Evolutionary conservation across 2,113 vertebrate genomes (phyloP), one percentile per base, ranked within the genome.

Genomic region (human): DNA sequence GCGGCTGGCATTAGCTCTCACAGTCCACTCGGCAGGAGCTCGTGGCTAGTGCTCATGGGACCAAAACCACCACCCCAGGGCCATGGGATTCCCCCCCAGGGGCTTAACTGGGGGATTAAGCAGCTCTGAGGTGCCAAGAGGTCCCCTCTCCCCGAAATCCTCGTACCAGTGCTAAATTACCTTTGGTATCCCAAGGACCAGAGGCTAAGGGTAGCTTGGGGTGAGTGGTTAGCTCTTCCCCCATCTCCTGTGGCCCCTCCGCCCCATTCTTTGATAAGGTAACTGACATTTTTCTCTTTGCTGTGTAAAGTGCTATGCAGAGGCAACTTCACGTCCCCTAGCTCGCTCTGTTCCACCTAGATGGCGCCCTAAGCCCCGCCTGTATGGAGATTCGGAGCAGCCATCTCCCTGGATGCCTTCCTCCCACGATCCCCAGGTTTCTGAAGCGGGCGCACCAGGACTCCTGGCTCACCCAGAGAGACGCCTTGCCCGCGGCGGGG

Each of bases 341-440:
- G 96, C 96, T 96, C 91, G 20, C 88, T 40, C 52, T 95, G 86
- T 80, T 81, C 70, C 95, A 88, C 80, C 97, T 98, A 96, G 96
- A 82, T 97, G 97, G 98, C 97, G 96, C 97, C 97, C 93, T 86
- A 89, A 73, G 72, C 90, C 82, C 79, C 90, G 27, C 79, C 85
- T 83, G 79, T 25, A 18, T 40, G 72, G 81, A 79, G 55, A 78
- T 94, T 38, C 79, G 20, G 83, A 91, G 79, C 90, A 70, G 75
- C 90, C n/a, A 40, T 52, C 88, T 85, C 90, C 48, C 64, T 0
- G 43, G 30, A 64, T 72, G 88, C 17, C 6, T 40, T 92, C 73
- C 94, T 81, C 30, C 89, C 85, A 48, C 93, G 96, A 85, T 61
- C 38, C 93, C 70, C 81, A 30, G 87, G 83, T 86, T 57, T 86